These are phyloP conservation scores for Trachymyrmex septentrionalis DNA, from an alignment of 1,140 invertebrate genomes.

Conservation along the genomic window DNA sequence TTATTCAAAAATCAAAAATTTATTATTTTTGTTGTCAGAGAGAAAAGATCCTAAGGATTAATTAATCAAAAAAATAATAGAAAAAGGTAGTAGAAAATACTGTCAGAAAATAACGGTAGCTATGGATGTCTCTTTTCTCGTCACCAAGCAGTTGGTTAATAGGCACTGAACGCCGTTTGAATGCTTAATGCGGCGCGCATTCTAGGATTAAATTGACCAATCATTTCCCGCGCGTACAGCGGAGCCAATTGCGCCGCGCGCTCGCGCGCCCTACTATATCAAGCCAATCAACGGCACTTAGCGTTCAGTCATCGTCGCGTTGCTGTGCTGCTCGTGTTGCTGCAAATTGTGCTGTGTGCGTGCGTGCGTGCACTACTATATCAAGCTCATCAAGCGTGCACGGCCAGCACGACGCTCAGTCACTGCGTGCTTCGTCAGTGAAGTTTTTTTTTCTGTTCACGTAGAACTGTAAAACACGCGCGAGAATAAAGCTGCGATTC, in stretches of 20 bases:
- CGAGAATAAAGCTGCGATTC: constrained; percentile 45
- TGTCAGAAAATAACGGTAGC: constrained; percentile 40
- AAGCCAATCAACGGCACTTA: constrained; percentile 87
- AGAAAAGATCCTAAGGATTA: background rate
- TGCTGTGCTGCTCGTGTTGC: constrained; percentile 72
- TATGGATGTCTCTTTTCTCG: constrained; percentile 69
- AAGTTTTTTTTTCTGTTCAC: constrained; percentile 25
- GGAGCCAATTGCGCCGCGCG: constrained; percentile 84
- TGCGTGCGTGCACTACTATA: constrained; percentile 81
- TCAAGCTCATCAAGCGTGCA: constrained; percentile 86
- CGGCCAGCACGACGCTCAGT: constrained; percentile 86
- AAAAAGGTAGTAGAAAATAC: background rate
- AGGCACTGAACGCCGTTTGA: constrained; percentile 85
- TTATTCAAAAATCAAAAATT: background rate
- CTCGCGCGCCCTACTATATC: constrained; percentile 84
- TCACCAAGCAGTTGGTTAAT: constrained; percentile 80
- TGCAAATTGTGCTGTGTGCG: constrained; percentile 76
- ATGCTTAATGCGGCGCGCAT: constrained; percentile 85
- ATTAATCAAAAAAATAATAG: background rate
- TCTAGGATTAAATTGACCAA: constrained; percentile 87
- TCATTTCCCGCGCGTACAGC: constrained; percentile 84
- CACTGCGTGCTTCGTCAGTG: constrained; percentile 67
- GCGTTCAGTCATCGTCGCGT: constrained; percentile 85
- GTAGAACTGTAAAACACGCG: constrained; percentile 22
- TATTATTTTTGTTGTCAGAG: background rate